These are phyloP conservation scores for Cassiopea xamachana DNA, from an alignment of 30 jellyfish, hydroid and myxozoan genomes.

Conservation along the genomic window DNA sequence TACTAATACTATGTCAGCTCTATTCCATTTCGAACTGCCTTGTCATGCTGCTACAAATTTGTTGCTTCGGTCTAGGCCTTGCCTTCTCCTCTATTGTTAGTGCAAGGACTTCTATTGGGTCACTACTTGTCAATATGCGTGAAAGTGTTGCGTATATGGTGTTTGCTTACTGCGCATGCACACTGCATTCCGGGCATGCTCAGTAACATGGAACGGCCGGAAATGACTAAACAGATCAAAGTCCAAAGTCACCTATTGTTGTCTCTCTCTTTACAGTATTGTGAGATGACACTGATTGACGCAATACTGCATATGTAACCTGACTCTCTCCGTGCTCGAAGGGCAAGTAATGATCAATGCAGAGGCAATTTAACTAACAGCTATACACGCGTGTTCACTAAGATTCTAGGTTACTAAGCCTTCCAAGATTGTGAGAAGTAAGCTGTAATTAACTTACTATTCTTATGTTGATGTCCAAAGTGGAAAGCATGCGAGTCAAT, in stretches of 20 bases:
- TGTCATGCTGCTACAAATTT: not conserved
- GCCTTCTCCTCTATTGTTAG: not conserved
- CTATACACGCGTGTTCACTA: too few species aligned
- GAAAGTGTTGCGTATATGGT: not conserved
- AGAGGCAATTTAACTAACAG: too few species aligned
- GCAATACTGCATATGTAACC: too few species aligned
- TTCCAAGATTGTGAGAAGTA: too few species aligned
- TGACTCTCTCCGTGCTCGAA: too few species aligned
- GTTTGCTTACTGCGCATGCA: not conserved
- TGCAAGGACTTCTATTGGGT: not conserved
- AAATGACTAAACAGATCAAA: not conserved
- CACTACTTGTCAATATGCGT: not conserved
- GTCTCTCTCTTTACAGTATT: not conserved
- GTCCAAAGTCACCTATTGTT: not conserved
- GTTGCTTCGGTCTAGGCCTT: not conserved
- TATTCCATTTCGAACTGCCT: not conserved
- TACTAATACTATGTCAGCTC: not conserved
- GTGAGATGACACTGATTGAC: too few species aligned
- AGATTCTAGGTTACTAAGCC: too few species aligned
- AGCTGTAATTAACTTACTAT: too few species aligned
- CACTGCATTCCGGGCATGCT: not conserved
- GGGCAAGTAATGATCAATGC: too few species aligned
- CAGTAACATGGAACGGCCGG: not conserved
- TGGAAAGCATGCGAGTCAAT: too few species aligned
- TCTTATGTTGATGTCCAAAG: too few species aligned